A percentile compares a stretch with the other conserved stretches of the same genome.
Conservation (phyloP, 2,888 invertebrate species). For the Chelonus formosanus region DNA sequence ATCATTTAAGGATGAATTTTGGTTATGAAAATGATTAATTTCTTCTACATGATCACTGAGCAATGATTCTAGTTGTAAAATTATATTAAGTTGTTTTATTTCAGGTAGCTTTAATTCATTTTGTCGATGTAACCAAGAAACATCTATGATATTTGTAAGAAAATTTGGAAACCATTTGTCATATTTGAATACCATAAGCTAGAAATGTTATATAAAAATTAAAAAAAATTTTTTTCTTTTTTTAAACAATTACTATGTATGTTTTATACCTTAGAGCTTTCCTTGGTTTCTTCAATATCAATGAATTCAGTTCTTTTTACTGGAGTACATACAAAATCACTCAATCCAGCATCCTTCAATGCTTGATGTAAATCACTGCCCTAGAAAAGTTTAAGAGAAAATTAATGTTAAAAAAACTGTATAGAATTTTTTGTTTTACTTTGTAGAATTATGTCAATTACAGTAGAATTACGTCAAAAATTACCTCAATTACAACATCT, state of each 20-base stretch:
- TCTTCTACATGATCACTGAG: conserved; percentile 54
- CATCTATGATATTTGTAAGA: conserved; percentile 27
- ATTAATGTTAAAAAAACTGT: neutral
- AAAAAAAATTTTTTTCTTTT: neutral
- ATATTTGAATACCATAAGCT: neutral
- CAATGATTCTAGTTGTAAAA: conserved; percentile 51
- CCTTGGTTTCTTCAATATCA: conserved; percentile 12
- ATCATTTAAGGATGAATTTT: neutral
- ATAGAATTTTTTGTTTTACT: no score
- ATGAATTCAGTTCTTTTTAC: conserved; percentile 32
- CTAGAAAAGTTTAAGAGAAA: conserved; percentile 41
- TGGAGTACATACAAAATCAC: conserved; percentile 52
- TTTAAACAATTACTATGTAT: neutral
- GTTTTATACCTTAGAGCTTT: conserved; percentile 18
- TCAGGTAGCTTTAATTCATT: neutral
- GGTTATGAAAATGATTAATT: conserved; percentile 45
- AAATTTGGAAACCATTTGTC: conserved; percentile 3
- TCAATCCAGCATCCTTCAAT: conserved; percentile 53
- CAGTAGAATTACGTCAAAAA: neutral
- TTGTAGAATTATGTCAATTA: no score
- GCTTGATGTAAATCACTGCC: conserved; percentile 55
- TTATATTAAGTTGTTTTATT: conserved; percentile 46
- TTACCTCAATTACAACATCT: conserved; percentile 56
- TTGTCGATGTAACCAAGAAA: conserved; percentile 16
- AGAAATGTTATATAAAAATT: neutral